A percentile compares a stretch with the other conserved stretches of the same genome.
Evolutionary conservation across 2,113 vertebrate species (phyloP).

Genomic region (Proteles cristata): DNA sequence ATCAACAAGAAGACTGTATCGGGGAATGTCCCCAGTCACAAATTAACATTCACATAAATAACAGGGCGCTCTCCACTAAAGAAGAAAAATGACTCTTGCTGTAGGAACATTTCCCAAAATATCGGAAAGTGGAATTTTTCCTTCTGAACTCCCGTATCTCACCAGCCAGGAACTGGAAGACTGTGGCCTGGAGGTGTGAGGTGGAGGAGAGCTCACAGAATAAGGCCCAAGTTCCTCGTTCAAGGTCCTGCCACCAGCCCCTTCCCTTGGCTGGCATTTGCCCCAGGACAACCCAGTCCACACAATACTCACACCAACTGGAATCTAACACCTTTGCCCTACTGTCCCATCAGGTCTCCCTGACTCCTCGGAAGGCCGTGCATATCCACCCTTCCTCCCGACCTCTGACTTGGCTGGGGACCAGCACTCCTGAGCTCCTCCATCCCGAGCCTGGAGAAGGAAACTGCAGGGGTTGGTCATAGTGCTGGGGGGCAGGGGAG

Average conservation of each 20-base stretch:
- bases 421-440: neutral
- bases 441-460: neutral
- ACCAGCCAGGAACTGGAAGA: neutral
- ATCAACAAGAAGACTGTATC: neutral
- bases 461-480: neutral
- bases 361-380: neutral
- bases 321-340: neutral
- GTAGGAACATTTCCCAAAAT: slow-evolving; percentile 29
- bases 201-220: neutral
- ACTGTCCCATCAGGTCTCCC: neutral
- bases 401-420: too few species aligned
- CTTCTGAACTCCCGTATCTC: slow-evolving; percentile 18
- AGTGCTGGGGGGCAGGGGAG: neutral
- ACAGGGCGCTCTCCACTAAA: neutral
- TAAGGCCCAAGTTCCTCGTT: neutral
- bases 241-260: neutral
- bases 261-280: neutral
- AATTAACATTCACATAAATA: slow-evolving; percentile 76
- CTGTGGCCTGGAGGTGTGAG: neutral
- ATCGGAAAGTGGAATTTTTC: slow-evolving; percentile 25
- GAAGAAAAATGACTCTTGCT: slow-evolving; percentile 71
- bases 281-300: neutral
- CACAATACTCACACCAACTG: neutral
- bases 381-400: neutral
- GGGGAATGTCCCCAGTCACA: slow-evolving; percentile 68